Percentiles rank a stretch among this genome's conserved stretches.
phyloP scores from a whole-genome alignment of 2,797 vertebrate genomes.

The Ficedula albicollis region DNA sequence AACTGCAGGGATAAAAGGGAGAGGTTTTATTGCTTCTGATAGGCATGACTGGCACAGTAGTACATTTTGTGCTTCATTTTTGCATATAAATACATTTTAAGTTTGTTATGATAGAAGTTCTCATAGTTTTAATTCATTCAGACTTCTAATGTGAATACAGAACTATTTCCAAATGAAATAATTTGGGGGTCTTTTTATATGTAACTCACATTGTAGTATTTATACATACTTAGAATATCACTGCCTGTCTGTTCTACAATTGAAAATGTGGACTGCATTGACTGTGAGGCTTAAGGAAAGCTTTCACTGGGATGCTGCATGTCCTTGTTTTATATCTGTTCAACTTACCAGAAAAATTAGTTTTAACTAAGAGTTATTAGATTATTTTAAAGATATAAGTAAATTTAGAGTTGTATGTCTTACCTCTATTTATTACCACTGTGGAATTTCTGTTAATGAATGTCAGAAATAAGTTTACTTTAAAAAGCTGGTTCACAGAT shows the following conservation, averaged over 20 bases:
- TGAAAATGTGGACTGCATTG: background rate
- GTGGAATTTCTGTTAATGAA: background rate
- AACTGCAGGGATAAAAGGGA: background rate
- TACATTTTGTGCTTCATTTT: background rate
- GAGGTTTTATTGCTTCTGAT: background rate
- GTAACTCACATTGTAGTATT: background rate
- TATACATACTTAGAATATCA: background rate
- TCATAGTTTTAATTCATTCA: background rate
- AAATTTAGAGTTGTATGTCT: background rate
- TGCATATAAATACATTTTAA: background rate
- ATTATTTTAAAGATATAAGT: background rate
- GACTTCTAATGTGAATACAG: background rate
- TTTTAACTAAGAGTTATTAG: background rate
- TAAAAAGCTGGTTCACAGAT: background rate
- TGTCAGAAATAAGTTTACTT: background rate
- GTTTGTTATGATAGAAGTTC: background rate
- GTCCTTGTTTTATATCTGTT: background rate
- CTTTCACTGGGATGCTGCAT: background rate
- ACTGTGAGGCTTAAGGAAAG: background rate
- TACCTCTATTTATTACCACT: background rate
- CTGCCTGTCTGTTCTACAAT: background rate
- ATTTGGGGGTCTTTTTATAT: background rate
- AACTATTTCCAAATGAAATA: background rate
- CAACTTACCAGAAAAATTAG: background rate
- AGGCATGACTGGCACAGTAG: background rate